These are phyloP conservation scores for Mallateleia sp. DNA, from an alignment of 2,888 invertebrate species.

Conservation along the genomic window DNA sequence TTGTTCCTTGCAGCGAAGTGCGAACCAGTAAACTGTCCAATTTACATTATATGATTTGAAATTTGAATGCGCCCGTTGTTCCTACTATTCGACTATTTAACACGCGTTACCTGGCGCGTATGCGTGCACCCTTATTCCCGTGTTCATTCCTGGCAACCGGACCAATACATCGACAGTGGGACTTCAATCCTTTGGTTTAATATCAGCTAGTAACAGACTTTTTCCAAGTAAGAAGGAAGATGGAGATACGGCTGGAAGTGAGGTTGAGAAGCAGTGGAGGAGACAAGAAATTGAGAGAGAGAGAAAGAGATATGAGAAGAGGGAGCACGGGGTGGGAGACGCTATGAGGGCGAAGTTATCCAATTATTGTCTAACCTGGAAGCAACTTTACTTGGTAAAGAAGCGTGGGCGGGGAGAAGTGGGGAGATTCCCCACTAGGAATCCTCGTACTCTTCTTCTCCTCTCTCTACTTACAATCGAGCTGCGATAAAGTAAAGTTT, in stretches of 20 bases:
- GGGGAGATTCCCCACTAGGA: constrained; percentile 78
- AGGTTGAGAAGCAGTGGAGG: constrained; percentile 3
- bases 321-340: constrained; percentile 78
- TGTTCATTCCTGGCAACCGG: too few species aligned
- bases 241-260: background rate
- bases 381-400: constrained; percentile 88
- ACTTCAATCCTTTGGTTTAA: too few species aligned
- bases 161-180: too few species aligned
- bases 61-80: too few species aligned
- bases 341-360: constrained; percentile 89
- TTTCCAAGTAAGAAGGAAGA: constrained; percentile 68
- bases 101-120: too few species aligned
- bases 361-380: constrained; percentile 90
- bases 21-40: too few species aligned
- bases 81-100: too few species aligned
- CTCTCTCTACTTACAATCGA: constrained; percentile 81
- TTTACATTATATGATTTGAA: too few species aligned
- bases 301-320: constrained; percentile 6
- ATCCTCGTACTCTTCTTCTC: constrained; percentile 64
- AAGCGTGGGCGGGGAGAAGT: constrained; percentile 78
- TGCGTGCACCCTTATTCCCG: too few species aligned
- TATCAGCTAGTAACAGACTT: too few species aligned
- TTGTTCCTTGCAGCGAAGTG: too few species aligned
- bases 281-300: background rate
- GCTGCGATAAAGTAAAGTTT: constrained; percentile 89